Evolutionary conservation across 2,113 vertebrate genomes (phyloP).

Genomic region (Scolopax mira): DNA sequence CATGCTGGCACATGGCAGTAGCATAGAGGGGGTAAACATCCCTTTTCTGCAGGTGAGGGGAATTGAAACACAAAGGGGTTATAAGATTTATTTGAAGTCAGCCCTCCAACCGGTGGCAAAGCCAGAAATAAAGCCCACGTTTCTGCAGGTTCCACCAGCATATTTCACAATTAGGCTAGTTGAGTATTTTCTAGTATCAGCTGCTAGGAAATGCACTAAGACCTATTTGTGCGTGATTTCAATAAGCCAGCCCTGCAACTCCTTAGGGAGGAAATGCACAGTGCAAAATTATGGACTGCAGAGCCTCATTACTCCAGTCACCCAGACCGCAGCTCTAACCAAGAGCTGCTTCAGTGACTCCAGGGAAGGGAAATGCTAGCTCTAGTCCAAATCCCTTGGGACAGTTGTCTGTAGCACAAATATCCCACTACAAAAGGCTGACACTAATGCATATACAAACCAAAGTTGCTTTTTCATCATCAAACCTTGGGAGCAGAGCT

Average conservation of each 20-base stretch:
- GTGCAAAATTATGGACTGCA: not conserved
- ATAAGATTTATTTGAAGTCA: not conserved
- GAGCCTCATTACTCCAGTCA: not conserved
- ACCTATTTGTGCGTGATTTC: not conserved
- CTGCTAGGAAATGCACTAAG: not conserved
- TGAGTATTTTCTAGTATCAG: not conserved
- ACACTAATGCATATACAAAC: not conserved
- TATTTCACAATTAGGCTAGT: not conserved
- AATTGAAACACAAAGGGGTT: not conserved
- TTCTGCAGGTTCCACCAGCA: not conserved
- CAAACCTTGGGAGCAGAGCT: not conserved
- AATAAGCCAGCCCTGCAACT: not conserved
- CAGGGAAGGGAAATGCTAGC: not conserved
- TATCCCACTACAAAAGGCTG: not conserved
- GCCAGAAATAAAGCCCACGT: not conserved
- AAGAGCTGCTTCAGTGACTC: not conserved
- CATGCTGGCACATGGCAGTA: accelerated
- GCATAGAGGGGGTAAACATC: not conserved
- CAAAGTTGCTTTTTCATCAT: not conserved
- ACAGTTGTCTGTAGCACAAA: not conserved
- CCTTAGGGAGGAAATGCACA: slow-evolving; percentile 6
- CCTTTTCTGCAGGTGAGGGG: not conserved
- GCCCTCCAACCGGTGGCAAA: not conserved
- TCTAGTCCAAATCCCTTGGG: not conserved
- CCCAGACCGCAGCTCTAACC: not conserved